Base-by-base conservation (phyloP, 2,888 invertebrate species). In the Hecatera dysodea region DNA sequence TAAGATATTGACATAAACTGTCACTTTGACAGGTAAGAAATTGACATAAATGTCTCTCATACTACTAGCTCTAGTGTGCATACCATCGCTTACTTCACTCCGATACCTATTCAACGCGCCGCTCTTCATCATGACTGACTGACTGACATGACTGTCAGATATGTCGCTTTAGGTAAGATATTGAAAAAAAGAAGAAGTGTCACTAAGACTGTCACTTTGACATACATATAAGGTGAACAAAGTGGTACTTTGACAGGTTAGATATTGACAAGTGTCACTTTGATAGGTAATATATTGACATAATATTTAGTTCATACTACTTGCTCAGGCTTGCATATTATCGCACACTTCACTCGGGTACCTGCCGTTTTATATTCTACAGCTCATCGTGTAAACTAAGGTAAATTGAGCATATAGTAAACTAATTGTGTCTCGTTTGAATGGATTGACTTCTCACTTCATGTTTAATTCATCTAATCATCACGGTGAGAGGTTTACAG, bases 171-270 rank as follows among this genome's bases (percentile, higher is more conserved):
- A 29, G 7, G 29, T 29, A 29, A 29, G 7, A 6, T 29, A 29
- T 29, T 29, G 29, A 7, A 4, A 29, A 29, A 29, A 29, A 29
- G 7, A 29, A 29, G 29, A n/a, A n/a, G n/a, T n/a, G n/a, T n/a
- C n/a, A n/a, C n/a, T n/a, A n/a, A n/a, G n/a, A n/a, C n/a, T n/a
- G n/a, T n/a, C n/a, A n/a, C n/a, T n/a, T n/a, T n/a, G n/a, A n/a
- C n/a, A n/a, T n/a, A n/a, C n/a, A n/a, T n/a, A n/a, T n/a, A n/a
- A n/a, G n/a, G n/a, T n/a, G n/a, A n/a, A n/a, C n/a, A n/a, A n/a
- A n/a, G n/a, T n/a, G n/a, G n/a, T n/a, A n/a, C 88, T 39, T 57
- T 94, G 17, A 80, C 83, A 78, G 95, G 95, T 94, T 15, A 88
- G 87, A 39, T 33, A 1, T 33, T 50, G 24, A 9, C 22, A 48